A percentile compares a stretch with the other conserved stretches of the same genome.
Evolutionary conservation across 1,140 invertebrate species (phyloP).

Genomic region (Geopemphigus sp.): DNA sequence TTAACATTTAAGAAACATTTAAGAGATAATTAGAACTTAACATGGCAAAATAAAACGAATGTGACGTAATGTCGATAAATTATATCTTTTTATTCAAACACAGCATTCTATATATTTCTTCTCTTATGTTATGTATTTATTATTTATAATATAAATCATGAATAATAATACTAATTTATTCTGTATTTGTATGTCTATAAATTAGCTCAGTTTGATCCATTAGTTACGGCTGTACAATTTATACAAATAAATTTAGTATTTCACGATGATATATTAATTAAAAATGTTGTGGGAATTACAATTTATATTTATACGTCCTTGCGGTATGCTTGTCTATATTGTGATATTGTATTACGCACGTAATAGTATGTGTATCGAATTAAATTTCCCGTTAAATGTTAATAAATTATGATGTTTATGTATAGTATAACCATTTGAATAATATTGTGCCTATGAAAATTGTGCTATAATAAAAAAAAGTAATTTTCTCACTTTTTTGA

Average conservation of each 20-base stretch:
- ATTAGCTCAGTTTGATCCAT: no score
- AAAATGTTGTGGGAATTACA: not conserved
- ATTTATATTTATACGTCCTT: not conserved
- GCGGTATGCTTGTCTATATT: not conserved
- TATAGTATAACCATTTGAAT: not conserved
- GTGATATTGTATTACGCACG: not conserved
- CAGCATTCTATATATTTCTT: not conserved
- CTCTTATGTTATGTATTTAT: not conserved
- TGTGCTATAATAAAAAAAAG: no score
- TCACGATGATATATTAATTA: not conserved
- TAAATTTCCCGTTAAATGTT: not conserved
- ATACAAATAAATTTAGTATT: not conserved
- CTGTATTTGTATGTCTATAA: not conserved
- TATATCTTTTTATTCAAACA: not conserved
- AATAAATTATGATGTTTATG: constrained; percentile 1
- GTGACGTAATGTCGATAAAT: not conserved
- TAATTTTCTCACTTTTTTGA: no score
- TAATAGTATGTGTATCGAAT: not conserved
- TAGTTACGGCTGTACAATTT: no score
- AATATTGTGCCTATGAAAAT: no score
- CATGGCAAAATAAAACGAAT: not conserved
- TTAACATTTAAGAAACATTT: no score
- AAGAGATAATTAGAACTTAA: no score
- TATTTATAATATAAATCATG: not conserved
- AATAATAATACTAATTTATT: not conserved